These are phyloP conservation scores for Triplophysa siluroides DNA, from an alignment of 2,113 vertebrate species.

Conservation along the genomic window DNA sequence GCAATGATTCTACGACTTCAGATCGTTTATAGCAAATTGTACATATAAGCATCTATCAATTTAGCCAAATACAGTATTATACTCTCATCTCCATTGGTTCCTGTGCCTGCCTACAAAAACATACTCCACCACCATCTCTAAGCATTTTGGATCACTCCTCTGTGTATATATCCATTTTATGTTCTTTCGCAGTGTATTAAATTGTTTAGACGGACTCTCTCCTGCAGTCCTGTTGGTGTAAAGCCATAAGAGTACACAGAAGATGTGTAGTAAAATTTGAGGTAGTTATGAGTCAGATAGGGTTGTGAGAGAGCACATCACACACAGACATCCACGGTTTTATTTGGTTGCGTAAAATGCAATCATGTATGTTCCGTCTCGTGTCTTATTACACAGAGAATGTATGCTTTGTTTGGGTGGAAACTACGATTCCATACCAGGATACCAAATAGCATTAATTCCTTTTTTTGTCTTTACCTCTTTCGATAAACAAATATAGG, in stretches of 20 bases:
- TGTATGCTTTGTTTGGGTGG: constrained; percentile 69
- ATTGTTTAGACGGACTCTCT: constrained; percentile 66
- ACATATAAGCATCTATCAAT: constrained; percentile 76
- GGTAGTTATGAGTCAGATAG: constrained; percentile 66
- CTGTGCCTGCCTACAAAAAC: constrained; percentile 72
- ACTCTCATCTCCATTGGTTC: constrained; percentile 69
- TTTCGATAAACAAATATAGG: constrained; percentile 36
- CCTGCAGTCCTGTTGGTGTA: constrained; percentile 72
- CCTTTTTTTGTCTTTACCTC: constrained; percentile 38
- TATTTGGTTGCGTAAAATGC: constrained; percentile 54
- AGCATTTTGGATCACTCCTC: constrained; percentile 68
- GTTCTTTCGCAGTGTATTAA: constrained; percentile 67
- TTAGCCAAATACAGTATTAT: constrained; percentile 79
- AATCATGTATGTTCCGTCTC: constrained; percentile 60
- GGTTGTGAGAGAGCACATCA: constrained; percentile 42
- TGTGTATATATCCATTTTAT: constrained; percentile 66
- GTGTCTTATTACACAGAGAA: constrained; percentile 66
- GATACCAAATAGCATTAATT: constrained; percentile 60
- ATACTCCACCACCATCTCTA: constrained; percentile 65
- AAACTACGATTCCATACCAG: constrained; percentile 57
- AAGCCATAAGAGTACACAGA: constrained; percentile 60
- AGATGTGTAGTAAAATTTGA: constrained; percentile 54
- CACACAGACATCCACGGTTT: constrained; percentile 12
- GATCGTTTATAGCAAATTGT: constrained; percentile 73
- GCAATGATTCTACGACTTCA: constrained; percentile 71